These are phyloP conservation scores for Lophius americanus DNA, from an alignment of 2,797 vertebrate species.

Conservation along the genomic window DNA sequence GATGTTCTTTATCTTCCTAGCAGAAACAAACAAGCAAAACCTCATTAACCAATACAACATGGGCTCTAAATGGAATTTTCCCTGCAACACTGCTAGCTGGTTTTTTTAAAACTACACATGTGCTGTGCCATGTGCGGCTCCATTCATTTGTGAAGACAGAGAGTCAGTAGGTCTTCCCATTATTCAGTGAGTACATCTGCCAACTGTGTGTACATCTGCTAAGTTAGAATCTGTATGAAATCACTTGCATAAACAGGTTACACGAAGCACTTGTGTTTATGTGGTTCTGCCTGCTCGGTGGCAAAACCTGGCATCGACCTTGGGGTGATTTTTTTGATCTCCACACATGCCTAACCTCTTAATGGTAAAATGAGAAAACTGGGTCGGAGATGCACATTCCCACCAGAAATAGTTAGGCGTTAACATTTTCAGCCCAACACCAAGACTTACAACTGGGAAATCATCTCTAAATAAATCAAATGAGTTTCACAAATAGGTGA, in stretches of 20 bases:
- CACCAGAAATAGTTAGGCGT: conserved; percentile 79
- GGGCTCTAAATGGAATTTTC: background rate
- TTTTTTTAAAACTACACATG: conserved; percentile 1
- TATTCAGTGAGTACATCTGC: conserved; percentile 41
- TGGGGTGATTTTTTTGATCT: conserved; percentile 71
- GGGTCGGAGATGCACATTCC: conserved; percentile 79
- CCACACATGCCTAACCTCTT: conserved; percentile 66
- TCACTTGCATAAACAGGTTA: conserved; percentile 45
- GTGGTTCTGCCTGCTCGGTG: conserved; percentile 45
- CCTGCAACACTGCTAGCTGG: background rate
- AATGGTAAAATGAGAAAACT: conserved; percentile 81
- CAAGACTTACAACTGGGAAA: conserved; percentile 82
- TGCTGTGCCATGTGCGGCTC: conserved; percentile 21
- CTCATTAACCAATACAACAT: background rate
- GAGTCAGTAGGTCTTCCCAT: conserved; percentile 39
- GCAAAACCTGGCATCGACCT: conserved; percentile 65
- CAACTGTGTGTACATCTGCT: conserved; percentile 56
- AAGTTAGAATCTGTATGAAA: conserved; percentile 46
- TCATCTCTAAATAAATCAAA: conserved; percentile 85
- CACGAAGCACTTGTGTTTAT: conserved; percentile 51
- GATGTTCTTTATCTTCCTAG: background rate
- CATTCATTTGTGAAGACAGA: conserved; percentile 42
- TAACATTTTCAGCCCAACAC: conserved; percentile 79
- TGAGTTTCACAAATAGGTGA: conserved; percentile 83
- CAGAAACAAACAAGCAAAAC: background rate